Percentiles rank a stretch among this genome's conserved stretches.
phyloP scores from a whole-genome alignment of 2,113 vertebrate genomes.

The Hippopotamus amphibius region DNA sequence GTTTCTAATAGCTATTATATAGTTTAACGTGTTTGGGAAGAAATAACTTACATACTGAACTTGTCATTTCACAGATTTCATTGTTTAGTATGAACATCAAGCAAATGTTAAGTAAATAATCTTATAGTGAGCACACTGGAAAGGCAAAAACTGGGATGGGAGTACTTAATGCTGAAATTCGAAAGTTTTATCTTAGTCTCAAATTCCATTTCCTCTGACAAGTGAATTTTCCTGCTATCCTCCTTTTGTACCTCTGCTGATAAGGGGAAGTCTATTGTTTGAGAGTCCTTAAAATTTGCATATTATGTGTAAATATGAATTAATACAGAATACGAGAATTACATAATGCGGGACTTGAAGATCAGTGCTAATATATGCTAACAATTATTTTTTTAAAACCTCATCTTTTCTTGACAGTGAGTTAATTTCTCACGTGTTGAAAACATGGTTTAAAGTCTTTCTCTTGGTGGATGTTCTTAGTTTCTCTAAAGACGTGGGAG shows the following conservation, averaged over 20 bases:
- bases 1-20: neutral
- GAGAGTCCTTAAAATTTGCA: neutral
- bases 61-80: neutral
- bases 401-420: neutral
- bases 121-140: neutral
- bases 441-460: neutral
- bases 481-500: neutral
- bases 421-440: slow-evolving; percentile 20
- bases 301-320: neutral
- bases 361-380: neutral
- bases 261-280: neutral
- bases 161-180: neutral
- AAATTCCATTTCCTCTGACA: neutral
- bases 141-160: neutral
- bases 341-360: neutral
- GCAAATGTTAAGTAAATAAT: neutral
- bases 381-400: neutral
- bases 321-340: neutral
- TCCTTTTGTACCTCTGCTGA: neutral
- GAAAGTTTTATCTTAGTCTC: neutral
- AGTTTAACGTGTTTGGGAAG: neutral
- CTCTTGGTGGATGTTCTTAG: neutral
- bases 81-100: neutral
- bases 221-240: neutral
- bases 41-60: neutral